Conservation (phyloP, 1,140 invertebrate species). For the Drosophila ironensis region DNA sequence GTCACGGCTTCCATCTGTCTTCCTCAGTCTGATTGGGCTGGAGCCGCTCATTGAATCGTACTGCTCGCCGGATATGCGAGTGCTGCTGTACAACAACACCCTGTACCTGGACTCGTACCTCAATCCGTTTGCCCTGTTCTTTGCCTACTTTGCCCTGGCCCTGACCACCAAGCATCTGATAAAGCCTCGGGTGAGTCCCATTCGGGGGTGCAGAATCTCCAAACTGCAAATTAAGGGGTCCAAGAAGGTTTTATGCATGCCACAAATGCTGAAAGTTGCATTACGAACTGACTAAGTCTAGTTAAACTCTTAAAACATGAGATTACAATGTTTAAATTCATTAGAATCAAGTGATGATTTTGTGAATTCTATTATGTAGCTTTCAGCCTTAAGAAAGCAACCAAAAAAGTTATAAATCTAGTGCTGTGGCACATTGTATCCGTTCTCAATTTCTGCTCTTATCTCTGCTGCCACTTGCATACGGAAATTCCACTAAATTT, state of each 20-base stretch:
- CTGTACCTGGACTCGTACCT: slow-evolving; percentile 88
- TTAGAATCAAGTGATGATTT: too few species aligned
- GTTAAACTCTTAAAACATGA: too few species aligned
- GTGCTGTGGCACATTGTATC: slow-evolving; percentile 1
- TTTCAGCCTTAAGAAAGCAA: slow-evolving; percentile 30
- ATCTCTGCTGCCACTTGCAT: slow-evolving; percentile 46
- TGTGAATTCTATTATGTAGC: neutral
- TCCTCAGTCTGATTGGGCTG: slow-evolving; percentile 86
- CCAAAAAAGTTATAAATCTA: neutral
- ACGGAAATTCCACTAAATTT: slow-evolving; percentile 30
- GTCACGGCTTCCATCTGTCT: neutral
- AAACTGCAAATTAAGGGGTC: too few species aligned
- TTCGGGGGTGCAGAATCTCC: neutral
- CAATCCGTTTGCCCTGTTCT: slow-evolving; percentile 88
- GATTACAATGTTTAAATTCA: too few species aligned
- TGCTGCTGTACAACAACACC: slow-evolving; percentile 84
- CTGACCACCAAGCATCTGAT: slow-evolving; percentile 87
- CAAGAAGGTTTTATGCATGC: too few species aligned
- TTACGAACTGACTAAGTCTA: too few species aligned
- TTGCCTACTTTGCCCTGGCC: slow-evolving; percentile 88
- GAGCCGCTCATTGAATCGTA: slow-evolving; percentile 84
- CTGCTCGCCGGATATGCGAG: slow-evolving; percentile 84
- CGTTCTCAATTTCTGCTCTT: slow-evolving; percentile 51
- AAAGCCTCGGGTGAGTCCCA: slow-evolving; percentile 85
- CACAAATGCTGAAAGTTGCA: too few species aligned